Evolutionary conservation across 2,113 vertebrate genomes (phyloP).

Genomic region (Pygoscelis antarcticus): DNA sequence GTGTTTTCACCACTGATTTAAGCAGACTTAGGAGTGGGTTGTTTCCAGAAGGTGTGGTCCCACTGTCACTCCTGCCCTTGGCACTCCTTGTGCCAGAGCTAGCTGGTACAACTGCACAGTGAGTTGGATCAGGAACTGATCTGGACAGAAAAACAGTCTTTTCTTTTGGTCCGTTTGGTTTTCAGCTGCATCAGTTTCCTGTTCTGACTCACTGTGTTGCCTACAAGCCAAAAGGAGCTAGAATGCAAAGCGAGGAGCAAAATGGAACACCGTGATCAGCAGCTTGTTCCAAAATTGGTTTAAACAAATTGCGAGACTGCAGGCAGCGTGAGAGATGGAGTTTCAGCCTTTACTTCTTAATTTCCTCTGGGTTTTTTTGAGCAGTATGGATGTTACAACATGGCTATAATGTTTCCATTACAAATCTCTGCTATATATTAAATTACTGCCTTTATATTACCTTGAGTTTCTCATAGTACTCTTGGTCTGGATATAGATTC

Average conservation of each 20-base stretch:
- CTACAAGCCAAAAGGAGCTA: neutral
- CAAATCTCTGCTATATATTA: neutral
- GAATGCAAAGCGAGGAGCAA: neutral
- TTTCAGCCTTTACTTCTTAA: neutral
- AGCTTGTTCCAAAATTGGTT: neutral
- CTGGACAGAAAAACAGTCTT: neutral
- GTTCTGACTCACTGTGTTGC: conserved; percentile 20
- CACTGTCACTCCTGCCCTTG: neutral
- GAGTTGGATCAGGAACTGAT: neutral
- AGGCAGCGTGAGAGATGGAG: neutral
- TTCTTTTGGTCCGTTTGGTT: neutral
- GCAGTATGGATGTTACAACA: neutral
- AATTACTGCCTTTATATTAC: neutral
- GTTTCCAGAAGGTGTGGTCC: neutral
- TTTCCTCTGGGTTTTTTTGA: neutral
- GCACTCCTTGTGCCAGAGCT: neutral
- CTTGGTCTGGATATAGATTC: neutral
- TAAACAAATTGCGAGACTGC: neutral
- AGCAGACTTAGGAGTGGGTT: neutral
- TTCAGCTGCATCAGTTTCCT: conserved; percentile 54
- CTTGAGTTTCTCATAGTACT: neutral
- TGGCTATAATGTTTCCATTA: neutral
- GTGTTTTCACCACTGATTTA: neutral
- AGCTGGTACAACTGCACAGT: neutral
- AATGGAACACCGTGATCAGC: neutral